These are phyloP conservation scores for Spodoptera littoralis DNA, from an alignment of 2,888 invertebrate genomes.

Conservation along the genomic window DNA sequence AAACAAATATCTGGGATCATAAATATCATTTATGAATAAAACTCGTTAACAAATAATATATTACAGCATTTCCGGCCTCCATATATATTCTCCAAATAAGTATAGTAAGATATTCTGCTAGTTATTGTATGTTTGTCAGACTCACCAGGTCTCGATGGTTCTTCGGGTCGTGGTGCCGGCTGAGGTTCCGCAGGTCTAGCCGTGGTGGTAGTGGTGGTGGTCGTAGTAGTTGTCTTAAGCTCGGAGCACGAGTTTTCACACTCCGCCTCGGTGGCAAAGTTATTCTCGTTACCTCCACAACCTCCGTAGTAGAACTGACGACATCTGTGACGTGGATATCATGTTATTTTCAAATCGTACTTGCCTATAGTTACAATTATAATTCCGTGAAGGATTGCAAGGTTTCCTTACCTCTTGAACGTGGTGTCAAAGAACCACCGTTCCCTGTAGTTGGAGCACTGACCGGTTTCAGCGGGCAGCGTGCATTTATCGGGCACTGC, in stretches of 20 bases:
- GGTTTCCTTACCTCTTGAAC: constrained; percentile 81
- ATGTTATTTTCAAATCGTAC: not conserved
- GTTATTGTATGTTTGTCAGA: not conserved
- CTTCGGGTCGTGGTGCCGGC: constrained; percentile 7
- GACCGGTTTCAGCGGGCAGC: constrained; percentile 93
- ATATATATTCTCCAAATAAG: too few relatives aligned
- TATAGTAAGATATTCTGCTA: too few relatives aligned
- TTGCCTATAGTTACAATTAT: too few relatives aligned
- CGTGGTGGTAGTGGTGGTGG: constrained; percentile 74
- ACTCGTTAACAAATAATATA: too few relatives aligned
- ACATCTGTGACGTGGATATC: constrained; percentile 83
- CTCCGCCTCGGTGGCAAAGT: constrained; percentile 91
- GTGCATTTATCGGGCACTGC: constrained; percentile 89
- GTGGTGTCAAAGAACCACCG: constrained; percentile 95
- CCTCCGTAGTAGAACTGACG: constrained; percentile 97
- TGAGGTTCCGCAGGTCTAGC: constrained; percentile 43
- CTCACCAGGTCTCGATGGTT: constrained; percentile 22
- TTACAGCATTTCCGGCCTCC: too few relatives aligned
- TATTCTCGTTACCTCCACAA: constrained; percentile 97
- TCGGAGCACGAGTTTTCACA: constrained; percentile 91
- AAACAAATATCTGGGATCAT: constrained; percentile 90
- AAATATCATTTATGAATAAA: too few relatives aligned
- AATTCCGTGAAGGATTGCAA: not conserved
- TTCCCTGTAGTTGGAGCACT: constrained; percentile 92
- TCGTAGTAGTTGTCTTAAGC: constrained; percentile 57